Evolutionary conservation across 2,797 vertebrate species (phyloP).

Genomic region (Eulemur mongoz): DNA sequence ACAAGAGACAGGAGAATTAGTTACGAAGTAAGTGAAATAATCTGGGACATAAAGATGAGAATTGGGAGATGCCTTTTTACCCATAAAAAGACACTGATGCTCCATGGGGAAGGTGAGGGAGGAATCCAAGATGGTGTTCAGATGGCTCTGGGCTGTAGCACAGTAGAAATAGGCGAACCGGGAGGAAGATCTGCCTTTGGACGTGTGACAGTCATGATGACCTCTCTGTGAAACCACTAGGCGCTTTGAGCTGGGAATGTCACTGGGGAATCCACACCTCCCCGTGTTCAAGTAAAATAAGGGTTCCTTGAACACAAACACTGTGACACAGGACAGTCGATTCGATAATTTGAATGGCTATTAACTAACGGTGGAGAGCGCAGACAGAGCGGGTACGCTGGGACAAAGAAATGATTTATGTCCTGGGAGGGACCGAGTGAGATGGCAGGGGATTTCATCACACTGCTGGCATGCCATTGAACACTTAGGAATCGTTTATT

Average conservation of each 20-base stretch:
- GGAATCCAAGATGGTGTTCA: neutral
- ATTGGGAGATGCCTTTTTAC: neutral
- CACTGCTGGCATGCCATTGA: accelerated
- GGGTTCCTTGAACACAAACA: neutral
- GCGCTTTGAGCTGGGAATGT: neutral
- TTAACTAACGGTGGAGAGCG: too few species aligned
- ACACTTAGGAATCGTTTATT: neutral
- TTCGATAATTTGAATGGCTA: neutral
- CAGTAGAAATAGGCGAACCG: neutral
- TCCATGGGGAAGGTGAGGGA: neutral
- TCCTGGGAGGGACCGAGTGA: neutral
- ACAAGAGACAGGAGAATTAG: neutral
- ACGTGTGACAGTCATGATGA: neutral
- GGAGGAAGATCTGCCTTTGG: neutral
- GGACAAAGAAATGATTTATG: neutral
- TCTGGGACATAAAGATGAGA: neutral
- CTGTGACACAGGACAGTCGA: neutral
- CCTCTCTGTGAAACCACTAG: neutral
- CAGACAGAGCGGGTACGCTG: neutral
- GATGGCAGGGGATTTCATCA: neutral
- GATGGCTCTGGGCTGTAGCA: too few species aligned
- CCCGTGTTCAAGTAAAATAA: neutral
- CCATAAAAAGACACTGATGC: neutral
- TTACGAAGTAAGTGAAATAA: neutral
- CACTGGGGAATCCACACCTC: neutral